Base-by-base conservation (phyloP, 30 jellyfish, hydroid and myxozoan genomes). In the Nemopilema nomurai region DNA sequence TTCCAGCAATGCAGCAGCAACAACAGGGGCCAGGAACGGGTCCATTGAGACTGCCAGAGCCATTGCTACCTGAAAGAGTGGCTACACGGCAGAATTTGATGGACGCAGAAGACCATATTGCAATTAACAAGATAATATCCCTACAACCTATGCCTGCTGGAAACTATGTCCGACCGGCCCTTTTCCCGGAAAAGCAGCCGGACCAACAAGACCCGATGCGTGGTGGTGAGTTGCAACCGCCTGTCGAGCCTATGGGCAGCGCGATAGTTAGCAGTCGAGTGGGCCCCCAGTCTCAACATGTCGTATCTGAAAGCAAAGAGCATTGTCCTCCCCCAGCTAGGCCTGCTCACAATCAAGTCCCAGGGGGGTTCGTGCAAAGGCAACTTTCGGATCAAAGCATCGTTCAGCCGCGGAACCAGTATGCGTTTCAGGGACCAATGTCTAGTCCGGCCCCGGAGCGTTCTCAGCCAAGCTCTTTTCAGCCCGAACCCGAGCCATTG, bases 351-450 rank as follows among this genome's bases (percentile, higher is more conserved):
- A 41, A 41, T 41, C 9, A 41, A 41, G 57, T 41, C 6, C 57
- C 31, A 25, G 30, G 30, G 18, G 18, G 18, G 8, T 20, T 21
- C 6, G 74, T 41, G n/a, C 78, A 68, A 18, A 68, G 50, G 23
- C 50, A 68, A 6, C 19, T 19, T 1, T 41, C 57, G 6, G 57
- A 41, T 41, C 57, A 41, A 41, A 21, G 50, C 6, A 41, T 9
- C 24, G 33, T 16, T 22, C 30, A 22, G 33, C 78, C 66, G 8
- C 33, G 77, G 22, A 74, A 74, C 69, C 93, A 74, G 8, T 84
- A 84, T 74, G 93, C 87, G 18, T 74, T 72, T 21, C 87, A 84
- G 51, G 93, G 93, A 8, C 93, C 93, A 20, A 74, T 84, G 69
- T 84, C 93, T 4, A 84, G 75, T n/a, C 84, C 93, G 8, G 51